Conservation (phyloP, 2,888 invertebrate genomes). For the Diadromus collaris region DNA sequence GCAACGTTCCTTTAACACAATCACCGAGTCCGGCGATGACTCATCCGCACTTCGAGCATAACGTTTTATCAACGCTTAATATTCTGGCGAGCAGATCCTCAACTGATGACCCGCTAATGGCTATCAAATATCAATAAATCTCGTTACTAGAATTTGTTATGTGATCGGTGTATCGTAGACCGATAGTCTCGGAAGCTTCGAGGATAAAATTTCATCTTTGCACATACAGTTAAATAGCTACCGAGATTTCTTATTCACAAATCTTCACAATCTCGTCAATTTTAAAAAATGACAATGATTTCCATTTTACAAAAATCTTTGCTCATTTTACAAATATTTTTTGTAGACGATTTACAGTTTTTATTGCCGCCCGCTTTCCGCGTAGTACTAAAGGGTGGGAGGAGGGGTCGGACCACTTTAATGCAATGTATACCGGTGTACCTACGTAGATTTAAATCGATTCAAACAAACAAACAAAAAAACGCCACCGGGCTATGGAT, state of each 20-base stretch:
- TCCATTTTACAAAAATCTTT: no score
- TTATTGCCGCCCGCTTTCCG: background rate
- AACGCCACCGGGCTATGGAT: slow-evolving; percentile 1
- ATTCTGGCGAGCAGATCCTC: slow-evolving; percentile 1
- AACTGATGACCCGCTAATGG: slow-evolving; percentile 2
- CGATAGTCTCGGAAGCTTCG: background rate
- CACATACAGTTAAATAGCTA: no score
- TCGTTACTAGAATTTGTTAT: background rate
- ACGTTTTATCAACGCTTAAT: background rate
- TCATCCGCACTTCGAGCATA: background rate
- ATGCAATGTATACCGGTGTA: background rate
- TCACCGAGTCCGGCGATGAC: background rate
- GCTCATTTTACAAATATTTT: background rate
- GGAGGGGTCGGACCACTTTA: background rate
- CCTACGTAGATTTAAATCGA: background rate
- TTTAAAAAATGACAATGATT: no score
- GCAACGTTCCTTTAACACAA: background rate
- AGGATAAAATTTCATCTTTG: background rate
- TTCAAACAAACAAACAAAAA: slow-evolving; percentile 4
- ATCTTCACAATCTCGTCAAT: no score
- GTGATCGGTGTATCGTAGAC: background rate
- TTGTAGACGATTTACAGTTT: background rate
- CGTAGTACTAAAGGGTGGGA: no score
- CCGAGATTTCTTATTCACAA: background rate
- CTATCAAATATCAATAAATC: background rate